These are phyloP conservation scores for Hermetia illucens DNA, from an alignment of 1,140 invertebrate genomes.

Conservation along the genomic window DNA sequence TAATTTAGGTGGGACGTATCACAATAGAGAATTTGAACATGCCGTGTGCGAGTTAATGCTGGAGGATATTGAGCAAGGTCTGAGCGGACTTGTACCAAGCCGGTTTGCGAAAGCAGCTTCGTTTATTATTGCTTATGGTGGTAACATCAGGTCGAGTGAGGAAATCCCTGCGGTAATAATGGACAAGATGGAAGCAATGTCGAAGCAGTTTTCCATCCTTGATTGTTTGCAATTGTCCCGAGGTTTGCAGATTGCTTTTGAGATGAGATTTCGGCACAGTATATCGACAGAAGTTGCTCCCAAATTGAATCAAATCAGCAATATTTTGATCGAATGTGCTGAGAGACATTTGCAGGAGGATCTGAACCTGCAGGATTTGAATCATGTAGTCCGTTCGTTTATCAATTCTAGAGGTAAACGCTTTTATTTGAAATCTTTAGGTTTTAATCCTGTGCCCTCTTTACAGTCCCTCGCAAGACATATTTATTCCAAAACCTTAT, in stretches of 20 bases:
- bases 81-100: constrained; percentile 21
- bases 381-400: constrained; percentile 20
- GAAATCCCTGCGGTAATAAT: constrained; percentile 24
- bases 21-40: constrained; percentile 31
- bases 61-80: constrained; percentile 23
- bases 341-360: constrained; percentile 13
- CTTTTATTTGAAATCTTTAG: neutral
- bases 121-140: constrained; percentile 34
- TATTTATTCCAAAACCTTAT: constrained; percentile 16
- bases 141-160: constrained; percentile 14
- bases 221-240: constrained; percentile 29
- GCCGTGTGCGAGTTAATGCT: constrained; percentile 26
- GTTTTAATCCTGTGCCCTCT: too few species aligned
- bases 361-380: constrained; percentile 17
- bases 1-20: constrained; percentile 33
- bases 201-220: constrained; percentile 18
- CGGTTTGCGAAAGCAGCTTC: constrained; percentile 28
- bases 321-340: constrained; percentile 15
- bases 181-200: constrained; percentile 21
- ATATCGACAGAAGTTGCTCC: constrained; percentile 12
- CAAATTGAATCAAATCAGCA: constrained; percentile 22
- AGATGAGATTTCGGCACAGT: constrained; percentile 19
- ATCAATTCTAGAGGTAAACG: constrained; percentile 21
- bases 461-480: constrained; percentile 14
- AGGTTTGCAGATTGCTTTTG: constrained; percentile 23